Percentiles rank a stretch among this genome's conserved stretches.
These are phyloP conservation scores for Adelosebastes latens DNA, from an alignment of 2,797 vertebrate genomes.

Conservation along the genomic window DNA sequence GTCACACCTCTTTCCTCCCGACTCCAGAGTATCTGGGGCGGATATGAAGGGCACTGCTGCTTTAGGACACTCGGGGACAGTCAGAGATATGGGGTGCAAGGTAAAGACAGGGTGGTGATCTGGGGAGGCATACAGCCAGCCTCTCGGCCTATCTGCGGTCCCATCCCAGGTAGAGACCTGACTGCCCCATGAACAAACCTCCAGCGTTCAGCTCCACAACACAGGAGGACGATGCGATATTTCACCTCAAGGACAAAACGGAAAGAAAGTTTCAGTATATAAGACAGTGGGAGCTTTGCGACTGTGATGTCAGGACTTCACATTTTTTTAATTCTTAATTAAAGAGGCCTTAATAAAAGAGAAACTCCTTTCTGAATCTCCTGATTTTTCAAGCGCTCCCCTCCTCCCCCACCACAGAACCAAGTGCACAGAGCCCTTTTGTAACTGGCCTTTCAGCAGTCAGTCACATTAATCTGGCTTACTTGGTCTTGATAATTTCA, in stretches of 20 bases:
- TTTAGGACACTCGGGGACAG: conserved; percentile 35
- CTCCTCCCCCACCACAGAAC: conserved; percentile 22
- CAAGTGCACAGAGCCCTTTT: conserved; percentile 32
- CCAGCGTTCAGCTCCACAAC: conserved; percentile 3
- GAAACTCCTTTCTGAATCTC: conserved; percentile 25
- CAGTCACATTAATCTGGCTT: conserved; percentile 31
- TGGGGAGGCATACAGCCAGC: background rate
- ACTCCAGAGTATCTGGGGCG: conserved; percentile 19
- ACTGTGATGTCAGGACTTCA: conserved; percentile 56
- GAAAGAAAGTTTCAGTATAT: conserved; percentile 19
- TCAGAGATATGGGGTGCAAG: background rate
- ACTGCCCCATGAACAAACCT: conserved; percentile 45
- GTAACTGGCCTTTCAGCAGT: conserved; percentile 22
- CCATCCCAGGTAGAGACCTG: conserved; percentile 11
- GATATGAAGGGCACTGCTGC: conserved; percentile 52
- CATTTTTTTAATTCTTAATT: conserved; percentile 48
- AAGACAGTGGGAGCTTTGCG: conserved; percentile 29
- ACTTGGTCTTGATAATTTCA: conserved; percentile 44
- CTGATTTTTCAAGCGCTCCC: conserved; percentile 44
- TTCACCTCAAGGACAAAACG: conserved; percentile 40
- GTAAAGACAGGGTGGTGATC: background rate
- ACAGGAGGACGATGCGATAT: conserved; percentile 20
- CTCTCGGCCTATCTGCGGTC: background rate
- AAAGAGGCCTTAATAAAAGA: conserved; percentile 80
- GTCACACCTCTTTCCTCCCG: conserved; percentile 21